A percentile compares a stretch with the other conserved stretches of the same genome.
These are phyloP conservation scores for Ceyx cyanopectus DNA, from an alignment of 2,113 vertebrate genomes.

Conservation along the genomic window DNA sequence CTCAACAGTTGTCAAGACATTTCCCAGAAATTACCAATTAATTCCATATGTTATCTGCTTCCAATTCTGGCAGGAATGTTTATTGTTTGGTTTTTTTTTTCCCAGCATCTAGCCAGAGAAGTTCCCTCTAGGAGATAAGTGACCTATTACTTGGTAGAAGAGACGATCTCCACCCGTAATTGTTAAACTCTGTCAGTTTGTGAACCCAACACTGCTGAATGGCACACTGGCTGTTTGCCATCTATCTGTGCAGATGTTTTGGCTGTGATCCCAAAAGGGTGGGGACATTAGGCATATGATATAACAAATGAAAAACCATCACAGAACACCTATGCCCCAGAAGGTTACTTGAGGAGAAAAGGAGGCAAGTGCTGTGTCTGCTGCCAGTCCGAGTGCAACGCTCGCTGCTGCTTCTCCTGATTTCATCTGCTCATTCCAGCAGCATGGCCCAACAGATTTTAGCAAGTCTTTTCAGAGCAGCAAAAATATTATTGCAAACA, in stretches of 20 bases:
- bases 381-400: not conserved
- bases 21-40: not conserved
- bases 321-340: not conserved
- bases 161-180: not conserved
- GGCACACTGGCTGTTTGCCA: not conserved
- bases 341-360: not conserved
- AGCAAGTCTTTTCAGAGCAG: slow-evolving; percentile 48
- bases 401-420: not conserved
- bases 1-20: not conserved
- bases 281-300: not conserved
- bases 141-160: not conserved
- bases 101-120: not conserved
- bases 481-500: slow-evolving; percentile 15
- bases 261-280: not conserved
- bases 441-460: not conserved
- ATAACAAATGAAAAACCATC: not conserved
- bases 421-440: slow-evolving; percentile 28
- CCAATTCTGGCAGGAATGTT: not conserved
- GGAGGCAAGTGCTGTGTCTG: not conserved
- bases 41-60: not conserved
- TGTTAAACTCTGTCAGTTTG: not conserved
- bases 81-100: not conserved
- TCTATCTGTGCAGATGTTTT: not conserved
- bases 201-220: not conserved
- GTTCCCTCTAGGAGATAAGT: not conserved